phyloP scores from a whole-genome alignment of 2,888 invertebrate genomes.

The Spatulosminthurus flaviceps region DNA sequence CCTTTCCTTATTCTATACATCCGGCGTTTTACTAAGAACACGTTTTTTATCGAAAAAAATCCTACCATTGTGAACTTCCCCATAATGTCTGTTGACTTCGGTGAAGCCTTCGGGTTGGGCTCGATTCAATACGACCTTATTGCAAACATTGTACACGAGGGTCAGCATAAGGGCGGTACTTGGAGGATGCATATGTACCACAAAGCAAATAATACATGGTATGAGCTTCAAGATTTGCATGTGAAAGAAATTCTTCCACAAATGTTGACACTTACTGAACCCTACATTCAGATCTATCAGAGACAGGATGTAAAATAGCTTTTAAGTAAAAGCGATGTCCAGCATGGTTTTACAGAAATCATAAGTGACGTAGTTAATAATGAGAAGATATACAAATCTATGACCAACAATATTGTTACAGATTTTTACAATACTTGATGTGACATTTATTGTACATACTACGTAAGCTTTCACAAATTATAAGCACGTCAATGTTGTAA shows the following conservation, averaged over 20 bases:
- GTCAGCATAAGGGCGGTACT: constrained; percentile 92
- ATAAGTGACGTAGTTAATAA: too few relatives aligned
- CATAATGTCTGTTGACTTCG: constrained; percentile 81
- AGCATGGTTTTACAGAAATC: too few relatives aligned
- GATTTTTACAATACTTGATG: too few relatives aligned
- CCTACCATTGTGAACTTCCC: constrained; percentile 99
- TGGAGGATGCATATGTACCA: constrained; percentile 94
- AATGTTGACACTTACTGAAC: constrained; percentile 99
- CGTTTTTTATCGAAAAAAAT: constrained; percentile 98
- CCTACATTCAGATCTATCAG: constrained; percentile 86
- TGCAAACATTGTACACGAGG: constrained; percentile 99
- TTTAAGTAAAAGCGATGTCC: too few relatives aligned
- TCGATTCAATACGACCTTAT: constrained; percentile 91
- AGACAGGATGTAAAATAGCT: constrained; percentile 47
- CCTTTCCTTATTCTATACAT: constrained; percentile 96
- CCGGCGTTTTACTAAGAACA: constrained; percentile 95
- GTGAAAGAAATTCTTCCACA: constrained; percentile 98
- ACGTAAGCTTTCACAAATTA: neutral
- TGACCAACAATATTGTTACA: too few relatives aligned
- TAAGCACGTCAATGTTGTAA: neutral
- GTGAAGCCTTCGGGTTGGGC: constrained; percentile 62
- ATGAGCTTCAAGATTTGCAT: constrained; percentile 92
- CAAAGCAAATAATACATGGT: constrained; percentile 81
- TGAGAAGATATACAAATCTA: too few relatives aligned
- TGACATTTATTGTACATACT: too few relatives aligned